Conservation (phyloP, 2,888 invertebrate species). For the Drosophila nr. medialis region DNA sequence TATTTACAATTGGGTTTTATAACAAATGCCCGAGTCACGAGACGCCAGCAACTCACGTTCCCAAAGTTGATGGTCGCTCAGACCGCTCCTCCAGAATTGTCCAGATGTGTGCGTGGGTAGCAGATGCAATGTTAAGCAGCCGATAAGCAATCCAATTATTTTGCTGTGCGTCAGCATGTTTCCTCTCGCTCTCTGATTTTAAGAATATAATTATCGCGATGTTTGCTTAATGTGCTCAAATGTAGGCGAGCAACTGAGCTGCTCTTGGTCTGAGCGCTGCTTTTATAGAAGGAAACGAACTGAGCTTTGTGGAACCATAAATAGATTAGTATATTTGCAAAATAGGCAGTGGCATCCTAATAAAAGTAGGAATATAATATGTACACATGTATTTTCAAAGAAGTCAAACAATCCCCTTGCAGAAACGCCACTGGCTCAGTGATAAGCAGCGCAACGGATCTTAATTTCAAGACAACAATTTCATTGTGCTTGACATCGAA, state of each 20-base stretch:
- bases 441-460: constrained; percentile 50
- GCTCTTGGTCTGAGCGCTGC: constrained; percentile 13
- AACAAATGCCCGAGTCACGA: constrained; percentile 82
- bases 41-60: constrained; percentile 63
- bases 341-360: constrained; percentile 8
- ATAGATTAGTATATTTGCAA: constrained; percentile 34
- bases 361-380: not conserved
- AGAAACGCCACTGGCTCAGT: constrained; percentile 27
- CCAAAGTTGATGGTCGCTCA: constrained; percentile 62
- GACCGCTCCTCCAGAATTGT: constrained; percentile 73
- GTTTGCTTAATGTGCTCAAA: not conserved
- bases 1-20: constrained; percentile 81
- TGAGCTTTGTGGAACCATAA: constrained; percentile 5
- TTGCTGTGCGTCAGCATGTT: constrained; percentile 44
- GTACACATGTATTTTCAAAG: not conserved
- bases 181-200: not conserved
- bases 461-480: constrained; percentile 26
- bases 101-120: constrained; percentile 26
- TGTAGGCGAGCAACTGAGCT: constrained; percentile 39
- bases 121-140: constrained; percentile 33
- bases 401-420: not conserved
- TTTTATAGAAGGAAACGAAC: constrained; percentile 49
- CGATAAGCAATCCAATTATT: constrained; percentile 38
- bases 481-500: constrained; percentile 51
- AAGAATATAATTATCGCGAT: constrained; percentile 6